A percentile compares a stretch with the other conserved stretches of the same genome.
phyloP scores from a whole-genome alignment of 2,888 invertebrate genomes.

The Parthenolecanium corni region DNA sequence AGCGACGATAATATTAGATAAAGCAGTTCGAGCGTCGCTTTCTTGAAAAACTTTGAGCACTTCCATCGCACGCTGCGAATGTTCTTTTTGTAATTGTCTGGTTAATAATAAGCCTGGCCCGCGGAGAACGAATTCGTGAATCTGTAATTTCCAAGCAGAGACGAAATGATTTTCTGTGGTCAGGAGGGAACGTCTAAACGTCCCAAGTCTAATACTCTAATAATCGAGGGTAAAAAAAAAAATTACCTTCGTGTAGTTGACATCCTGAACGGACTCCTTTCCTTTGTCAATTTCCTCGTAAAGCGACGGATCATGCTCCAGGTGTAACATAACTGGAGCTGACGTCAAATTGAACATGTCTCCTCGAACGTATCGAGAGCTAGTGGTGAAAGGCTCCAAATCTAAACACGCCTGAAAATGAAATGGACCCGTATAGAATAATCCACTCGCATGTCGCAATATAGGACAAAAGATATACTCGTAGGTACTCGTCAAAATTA shows the following conservation, averaged over 20 bases:
- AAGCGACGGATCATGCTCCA: conserved; percentile 58
- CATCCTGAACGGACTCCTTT: conserved; percentile 50
- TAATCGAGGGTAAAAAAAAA: background rate
- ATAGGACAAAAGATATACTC: too few species aligned
- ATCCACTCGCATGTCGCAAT: too few species aligned
- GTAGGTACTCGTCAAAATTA: too few species aligned
- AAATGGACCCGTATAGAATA: background rate
- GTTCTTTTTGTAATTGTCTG: conserved; percentile 59
- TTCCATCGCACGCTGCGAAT: conserved; percentile 60
- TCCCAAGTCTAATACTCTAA: background rate
- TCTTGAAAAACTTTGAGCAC: conserved; percentile 63
- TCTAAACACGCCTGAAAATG: conserved; percentile 48
- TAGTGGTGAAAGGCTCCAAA: conserved; percentile 52
- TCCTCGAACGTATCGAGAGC: conserved; percentile 41
- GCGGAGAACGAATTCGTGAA: conserved; percentile 49
- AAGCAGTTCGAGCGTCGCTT: conserved; percentile 71
- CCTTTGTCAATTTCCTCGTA: conserved; percentile 59
- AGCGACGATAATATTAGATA: conserved; percentile 74
- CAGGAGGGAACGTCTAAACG: background rate
- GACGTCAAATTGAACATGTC: conserved; percentile 58
- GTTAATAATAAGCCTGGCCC: conserved; percentile 65
- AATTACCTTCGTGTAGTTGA: conserved; percentile 47
- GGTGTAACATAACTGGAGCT: conserved; percentile 71
- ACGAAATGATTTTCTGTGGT: background rate
- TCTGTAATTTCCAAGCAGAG: conserved; percentile 34